Evolutionary conservation across 2,888 invertebrate species (phyloP).

Genomic region (Lagria hirta): DNA sequence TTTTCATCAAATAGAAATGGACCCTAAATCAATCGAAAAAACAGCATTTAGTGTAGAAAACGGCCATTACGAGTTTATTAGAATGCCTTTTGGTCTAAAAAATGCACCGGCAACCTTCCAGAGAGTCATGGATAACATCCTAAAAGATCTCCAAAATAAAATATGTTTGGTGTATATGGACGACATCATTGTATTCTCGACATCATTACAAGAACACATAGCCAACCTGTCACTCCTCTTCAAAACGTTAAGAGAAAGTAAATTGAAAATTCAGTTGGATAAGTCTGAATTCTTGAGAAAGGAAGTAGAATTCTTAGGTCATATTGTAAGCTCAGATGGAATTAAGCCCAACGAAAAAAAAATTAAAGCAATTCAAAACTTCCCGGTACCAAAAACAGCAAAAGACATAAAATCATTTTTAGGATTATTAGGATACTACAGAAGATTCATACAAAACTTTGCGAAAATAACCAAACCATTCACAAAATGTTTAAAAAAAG

Average conservation of each 20-base stretch:
- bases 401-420: constrained; percentile 27
- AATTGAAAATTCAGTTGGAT: constrained; percentile 23
- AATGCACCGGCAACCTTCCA: constrained; percentile 37
- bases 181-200: constrained; percentile 29
- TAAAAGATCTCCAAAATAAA: constrained; percentile 29
- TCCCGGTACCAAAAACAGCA: constrained; percentile 26
- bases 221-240: constrained; percentile 32
- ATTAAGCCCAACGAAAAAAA: constrained; percentile 31
- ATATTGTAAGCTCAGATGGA: constrained; percentile 27
- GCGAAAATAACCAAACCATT: not conserved
- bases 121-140: constrained; percentile 32
- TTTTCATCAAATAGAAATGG: constrained; percentile 32
- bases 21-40: constrained; percentile 17
- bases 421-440: constrained; percentile 30
- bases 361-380: constrained; percentile 27
- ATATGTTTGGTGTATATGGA: constrained; percentile 35
- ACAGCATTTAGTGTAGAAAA: constrained; percentile 28
- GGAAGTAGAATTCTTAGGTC: constrained; percentile 27
- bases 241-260: constrained; percentile 26
- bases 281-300: constrained; percentile 29
- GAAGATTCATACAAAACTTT: constrained; percentile 22
- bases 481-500: constrained; percentile 25
- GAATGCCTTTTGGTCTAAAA: constrained; percentile 38
- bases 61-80: constrained; percentile 25
- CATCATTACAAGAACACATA: constrained; percentile 23